Evolutionary conservation across 2,888 invertebrate genomes (phyloP).

Genomic region (Omphaloscelis lunosa): DNA sequence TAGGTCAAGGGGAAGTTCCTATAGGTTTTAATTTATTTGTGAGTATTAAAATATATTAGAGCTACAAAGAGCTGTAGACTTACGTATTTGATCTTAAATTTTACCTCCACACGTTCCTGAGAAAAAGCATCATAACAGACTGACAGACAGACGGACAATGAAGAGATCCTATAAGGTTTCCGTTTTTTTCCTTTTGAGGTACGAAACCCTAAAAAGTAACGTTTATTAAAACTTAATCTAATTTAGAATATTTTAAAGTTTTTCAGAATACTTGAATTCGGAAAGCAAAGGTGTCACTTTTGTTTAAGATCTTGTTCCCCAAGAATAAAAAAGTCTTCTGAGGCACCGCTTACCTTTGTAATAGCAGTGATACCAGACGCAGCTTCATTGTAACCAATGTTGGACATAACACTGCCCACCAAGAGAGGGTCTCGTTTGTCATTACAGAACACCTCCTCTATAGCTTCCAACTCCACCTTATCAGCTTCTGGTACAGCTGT

Average conservation of each 20-base stretch:
- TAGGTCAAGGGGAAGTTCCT: no score
- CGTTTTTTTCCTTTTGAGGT: neutral
- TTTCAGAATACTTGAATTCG: neutral
- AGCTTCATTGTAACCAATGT: conserved; percentile 79
- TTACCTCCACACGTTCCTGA: no score
- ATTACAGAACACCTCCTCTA: conserved; percentile 90
- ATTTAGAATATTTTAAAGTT: neutral
- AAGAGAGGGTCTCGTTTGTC: conserved; percentile 89
- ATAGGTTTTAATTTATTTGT: no score
- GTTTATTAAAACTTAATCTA: neutral
- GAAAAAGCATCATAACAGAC: no score
- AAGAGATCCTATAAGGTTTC: neutral
- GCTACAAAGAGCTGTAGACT: no score
- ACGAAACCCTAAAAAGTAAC: neutral
- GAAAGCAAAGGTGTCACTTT: neutral
- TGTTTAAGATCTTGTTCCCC: neutral
- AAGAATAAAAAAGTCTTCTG: neutral
- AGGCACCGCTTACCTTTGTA: conserved; percentile 84
- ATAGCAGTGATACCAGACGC: conserved; percentile 88
- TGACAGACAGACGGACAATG: neutral
- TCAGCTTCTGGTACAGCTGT: conserved; percentile 89
- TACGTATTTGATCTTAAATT: no score
- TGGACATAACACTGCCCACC: conserved; percentile 86
- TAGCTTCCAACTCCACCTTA: conserved; percentile 91
- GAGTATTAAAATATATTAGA: no score